Evolutionary conservation across 2,888 invertebrate species (phyloP).

Genomic region (Cordilura impudica): DNA sequence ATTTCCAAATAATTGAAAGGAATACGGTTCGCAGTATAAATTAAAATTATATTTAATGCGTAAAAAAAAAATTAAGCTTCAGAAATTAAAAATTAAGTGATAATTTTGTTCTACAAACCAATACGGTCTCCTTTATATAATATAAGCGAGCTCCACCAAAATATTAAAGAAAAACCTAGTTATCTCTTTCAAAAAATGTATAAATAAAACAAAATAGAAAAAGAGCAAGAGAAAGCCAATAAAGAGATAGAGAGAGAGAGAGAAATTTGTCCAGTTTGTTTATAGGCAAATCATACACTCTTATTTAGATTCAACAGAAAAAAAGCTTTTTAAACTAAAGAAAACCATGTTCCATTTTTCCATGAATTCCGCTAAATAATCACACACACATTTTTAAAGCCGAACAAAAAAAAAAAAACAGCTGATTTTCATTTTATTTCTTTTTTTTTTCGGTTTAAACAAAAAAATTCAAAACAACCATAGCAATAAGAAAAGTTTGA

Average conservation of each 20-base stretch:
- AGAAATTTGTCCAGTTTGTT: neutral
- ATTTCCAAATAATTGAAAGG: too few relatives aligned
- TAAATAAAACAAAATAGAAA: neutral
- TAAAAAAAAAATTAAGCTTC: too few relatives aligned
- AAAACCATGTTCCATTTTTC: constrained; percentile 11
- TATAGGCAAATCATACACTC: too few relatives aligned
- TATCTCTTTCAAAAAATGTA: constrained; percentile 29
- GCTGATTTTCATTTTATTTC: constrained; percentile 15
- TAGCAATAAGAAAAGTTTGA: neutral
- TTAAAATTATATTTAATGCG: too few relatives aligned
- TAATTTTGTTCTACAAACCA: too few relatives aligned
- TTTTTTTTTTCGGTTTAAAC: neutral
- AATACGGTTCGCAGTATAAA: too few relatives aligned
- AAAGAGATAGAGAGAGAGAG: neutral
- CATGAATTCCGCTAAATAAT: constrained; percentile 11
- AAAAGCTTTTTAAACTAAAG: neutral
- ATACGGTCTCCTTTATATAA: neutral
- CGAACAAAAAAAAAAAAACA: constrained; percentile 1
- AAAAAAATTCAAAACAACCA: neutral
- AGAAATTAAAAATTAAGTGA: too few relatives aligned
- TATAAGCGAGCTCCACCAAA: neutral
- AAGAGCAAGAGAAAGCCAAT: neutral
- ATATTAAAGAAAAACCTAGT: neutral
- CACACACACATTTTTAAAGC: neutral
- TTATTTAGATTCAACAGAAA: neutral